phyloP scores from a whole-genome alignment of 2,113 vertebrate species.

The Eclectus roratus region DNA sequence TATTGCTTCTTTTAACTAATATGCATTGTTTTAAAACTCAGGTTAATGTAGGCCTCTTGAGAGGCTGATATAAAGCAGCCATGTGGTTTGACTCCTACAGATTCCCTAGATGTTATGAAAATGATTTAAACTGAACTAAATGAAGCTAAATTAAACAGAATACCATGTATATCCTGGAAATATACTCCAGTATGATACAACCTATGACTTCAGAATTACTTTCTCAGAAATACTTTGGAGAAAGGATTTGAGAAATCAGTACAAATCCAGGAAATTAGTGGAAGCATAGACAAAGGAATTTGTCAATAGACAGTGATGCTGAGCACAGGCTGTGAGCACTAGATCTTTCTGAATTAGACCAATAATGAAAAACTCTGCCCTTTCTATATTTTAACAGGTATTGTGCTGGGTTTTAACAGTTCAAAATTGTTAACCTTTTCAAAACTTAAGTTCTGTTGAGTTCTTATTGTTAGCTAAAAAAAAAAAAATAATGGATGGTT shows the following conservation, averaged over 20 bases:
- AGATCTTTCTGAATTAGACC: neutral
- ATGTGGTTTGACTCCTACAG: neutral
- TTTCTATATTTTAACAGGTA: neutral
- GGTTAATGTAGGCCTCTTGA: neutral
- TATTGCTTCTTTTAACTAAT: conserved; percentile 1
- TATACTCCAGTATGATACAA: neutral
- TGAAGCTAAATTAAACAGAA: neutral
- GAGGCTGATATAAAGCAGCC: neutral
- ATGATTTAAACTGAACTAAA: neutral
- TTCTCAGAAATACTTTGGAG: neutral
- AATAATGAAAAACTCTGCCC: neutral
- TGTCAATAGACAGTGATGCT: neutral
- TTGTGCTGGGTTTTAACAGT: neutral
- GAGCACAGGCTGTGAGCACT: neutral
- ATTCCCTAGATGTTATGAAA: neutral
- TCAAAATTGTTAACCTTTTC: neutral
- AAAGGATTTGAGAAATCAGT: neutral
- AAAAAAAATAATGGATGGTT: neutral
- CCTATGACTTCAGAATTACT: neutral
- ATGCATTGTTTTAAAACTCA: neutral
- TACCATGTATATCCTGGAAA: neutral
- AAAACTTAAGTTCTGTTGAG: neutral
- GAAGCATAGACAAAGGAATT: neutral
- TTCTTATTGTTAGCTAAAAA: neutral
- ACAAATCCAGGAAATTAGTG: neutral